phyloP scores from a whole-genome alignment of 2,113 vertebrate species.

The Vimba vimba region DNA sequence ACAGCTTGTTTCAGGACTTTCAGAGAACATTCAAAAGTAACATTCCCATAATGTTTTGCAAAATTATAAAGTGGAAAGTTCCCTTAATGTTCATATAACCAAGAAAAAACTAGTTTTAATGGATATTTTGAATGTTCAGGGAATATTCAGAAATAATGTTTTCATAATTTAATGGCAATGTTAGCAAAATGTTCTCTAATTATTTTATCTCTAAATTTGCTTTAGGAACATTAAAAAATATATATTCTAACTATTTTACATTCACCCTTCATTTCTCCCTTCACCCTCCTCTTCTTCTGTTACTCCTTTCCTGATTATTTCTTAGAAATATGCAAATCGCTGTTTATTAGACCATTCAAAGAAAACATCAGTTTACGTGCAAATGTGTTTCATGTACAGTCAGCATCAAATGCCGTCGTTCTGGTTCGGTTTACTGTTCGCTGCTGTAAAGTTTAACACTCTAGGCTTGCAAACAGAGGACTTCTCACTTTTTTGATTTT shows the following conservation, averaged over 20 bases:
- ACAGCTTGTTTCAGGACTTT: no score
- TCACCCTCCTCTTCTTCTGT: not conserved
- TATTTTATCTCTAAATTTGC: not conserved
- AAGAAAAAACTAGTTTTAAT: no score
- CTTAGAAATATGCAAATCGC: not conserved
- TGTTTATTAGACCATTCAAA: conserved; percentile 9
- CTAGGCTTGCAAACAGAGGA: not conserved
- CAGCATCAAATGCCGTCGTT: not conserved
- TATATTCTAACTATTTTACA: not conserved
- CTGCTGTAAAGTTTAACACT: not conserved
- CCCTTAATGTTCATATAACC: no score
- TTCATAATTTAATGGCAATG: no score
- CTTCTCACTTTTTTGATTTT: conserved; percentile 14
- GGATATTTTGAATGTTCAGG: no score
- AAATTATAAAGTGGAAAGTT: no score
- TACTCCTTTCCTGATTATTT: not conserved
- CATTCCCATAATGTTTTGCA: no score
- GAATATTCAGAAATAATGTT: no score
- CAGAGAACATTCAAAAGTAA: no score
- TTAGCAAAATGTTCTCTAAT: no score
- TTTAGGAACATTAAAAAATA: not conserved
- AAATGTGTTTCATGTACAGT: not conserved
- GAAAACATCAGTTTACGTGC: conserved; percentile 14
- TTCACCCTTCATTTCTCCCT: not conserved
- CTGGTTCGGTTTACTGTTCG: not conserved